Evolutionary conservation across 2,113 vertebrate species (phyloP).

Genomic region (Proterorhinus semilunaris): DNA sequence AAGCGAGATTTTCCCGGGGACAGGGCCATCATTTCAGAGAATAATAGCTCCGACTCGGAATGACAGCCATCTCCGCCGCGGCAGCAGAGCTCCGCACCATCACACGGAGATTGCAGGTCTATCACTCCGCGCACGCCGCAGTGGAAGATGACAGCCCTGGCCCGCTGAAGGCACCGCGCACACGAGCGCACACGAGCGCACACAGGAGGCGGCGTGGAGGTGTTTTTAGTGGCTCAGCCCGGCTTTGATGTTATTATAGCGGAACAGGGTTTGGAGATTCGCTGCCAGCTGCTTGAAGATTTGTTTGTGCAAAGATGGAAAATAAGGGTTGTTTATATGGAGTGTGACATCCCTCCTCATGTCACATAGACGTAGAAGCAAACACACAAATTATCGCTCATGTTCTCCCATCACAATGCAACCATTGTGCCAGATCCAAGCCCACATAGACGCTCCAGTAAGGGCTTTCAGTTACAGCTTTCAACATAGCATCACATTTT

Average conservation of each 20-base stretch:
- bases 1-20: constrained; percentile 52
- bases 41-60: constrained; percentile 64
- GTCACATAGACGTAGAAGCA: not conserved
- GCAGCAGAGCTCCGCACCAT: constrained; percentile 32
- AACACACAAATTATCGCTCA: no score
- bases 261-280: constrained; percentile 40
- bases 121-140: constrained; percentile 56
- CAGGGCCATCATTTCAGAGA: constrained; percentile 67
- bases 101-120: constrained; percentile 64
- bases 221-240: constrained; percentile 56
- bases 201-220: constrained; percentile 32
- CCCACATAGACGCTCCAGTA: no score
- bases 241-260: constrained; percentile 65
- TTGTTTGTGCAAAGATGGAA: constrained; percentile 45
- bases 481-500: no score
- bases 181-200: constrained; percentile 9
- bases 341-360: constrained; percentile 13
- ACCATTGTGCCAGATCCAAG: no score
- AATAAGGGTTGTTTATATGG: constrained; percentile 10
- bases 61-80: constrained; percentile 61
- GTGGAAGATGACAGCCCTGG: constrained; percentile 56
- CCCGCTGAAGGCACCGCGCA: constrained; percentile 52
- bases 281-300: constrained; percentile 52
- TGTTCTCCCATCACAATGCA: no score
- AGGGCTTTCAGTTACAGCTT: no score